Percentiles rank a stretch among this genome's conserved stretches.
These are phyloP conservation scores for Lottia gigantea DNA, from an alignment of 2,888 invertebrate genomes.

Conservation along the genomic window DNA sequence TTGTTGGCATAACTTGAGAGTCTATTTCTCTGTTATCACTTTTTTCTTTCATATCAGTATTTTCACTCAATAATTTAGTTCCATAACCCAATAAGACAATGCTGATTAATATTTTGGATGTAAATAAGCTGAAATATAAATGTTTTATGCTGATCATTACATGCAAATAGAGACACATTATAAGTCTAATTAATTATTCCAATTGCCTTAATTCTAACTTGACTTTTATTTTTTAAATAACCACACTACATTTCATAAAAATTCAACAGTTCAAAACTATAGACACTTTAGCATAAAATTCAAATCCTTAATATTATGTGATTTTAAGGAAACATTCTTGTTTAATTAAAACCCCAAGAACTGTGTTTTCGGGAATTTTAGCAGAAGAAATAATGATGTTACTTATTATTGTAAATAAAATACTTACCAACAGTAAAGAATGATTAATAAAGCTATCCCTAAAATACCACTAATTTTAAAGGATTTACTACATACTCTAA, in stretches of 20 bases:
- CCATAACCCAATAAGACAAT: constrained; percentile 91
- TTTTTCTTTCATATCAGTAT: constrained; percentile 15
- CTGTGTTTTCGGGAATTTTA: neutral
- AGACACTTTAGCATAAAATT: neutral
- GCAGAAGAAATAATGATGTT: neutral
- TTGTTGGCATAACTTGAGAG: constrained; percentile 31
- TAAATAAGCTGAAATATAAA: constrained; percentile 58
- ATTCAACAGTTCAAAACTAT: neutral
- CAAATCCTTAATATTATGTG: too few species aligned
- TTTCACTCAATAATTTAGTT: constrained; percentile 70
- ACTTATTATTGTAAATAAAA: neutral
- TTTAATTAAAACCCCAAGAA: neutral
- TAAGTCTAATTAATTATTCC: too few species aligned
- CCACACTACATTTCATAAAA: neutral
- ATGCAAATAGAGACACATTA: too few species aligned
- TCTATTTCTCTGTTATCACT: constrained; percentile 23
- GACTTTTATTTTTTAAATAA: neutral
- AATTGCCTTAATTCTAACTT: too few species aligned
- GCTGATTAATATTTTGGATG: constrained; percentile 79
- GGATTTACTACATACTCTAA: constrained; percentile 86
- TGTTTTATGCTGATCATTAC: too few species aligned
- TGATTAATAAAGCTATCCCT: constrained; percentile 77
- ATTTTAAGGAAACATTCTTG: neutral
- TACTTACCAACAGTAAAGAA: constrained; percentile 78
- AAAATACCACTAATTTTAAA: constrained; percentile 79